Evolutionary conservation across 2,888 invertebrate species (phyloP).

Genomic region (Lapara coniferarum): DNA sequence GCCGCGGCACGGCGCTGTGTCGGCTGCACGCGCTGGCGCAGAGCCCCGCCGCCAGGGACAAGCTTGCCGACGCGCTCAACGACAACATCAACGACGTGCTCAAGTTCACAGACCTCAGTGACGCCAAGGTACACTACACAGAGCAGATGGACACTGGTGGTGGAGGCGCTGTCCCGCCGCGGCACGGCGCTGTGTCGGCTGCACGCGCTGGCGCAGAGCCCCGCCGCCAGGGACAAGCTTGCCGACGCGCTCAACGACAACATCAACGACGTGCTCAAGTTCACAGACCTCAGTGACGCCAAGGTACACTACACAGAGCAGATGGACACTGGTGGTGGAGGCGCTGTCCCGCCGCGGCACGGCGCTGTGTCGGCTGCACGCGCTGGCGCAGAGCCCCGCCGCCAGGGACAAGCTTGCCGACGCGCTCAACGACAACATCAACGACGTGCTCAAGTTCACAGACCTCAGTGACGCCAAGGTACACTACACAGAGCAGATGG

Average conservation of each 20-base stretch:
- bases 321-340: slow-evolving; percentile 92
- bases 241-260: slow-evolving; percentile 73
- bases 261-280: slow-evolving; percentile 88
- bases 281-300: slow-evolving; percentile 85
- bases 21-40: slow-evolving; percentile 79
- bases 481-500: too few species aligned
- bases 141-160: too few species aligned
- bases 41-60: slow-evolving; percentile 76
- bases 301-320: too few species aligned
- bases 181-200: slow-evolving; percentile 89
- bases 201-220: slow-evolving; percentile 62
- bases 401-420: slow-evolving; percentile 81
- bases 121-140: slow-evolving; percentile 59
- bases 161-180: slow-evolving; percentile 91
- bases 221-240: slow-evolving; percentile 82
- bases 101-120: slow-evolving; percentile 89
- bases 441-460: slow-evolving; percentile 90
- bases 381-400: slow-evolving; percentile 70
- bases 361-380: slow-evolving; percentile 86
- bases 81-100: slow-evolving; percentile 84
- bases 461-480: slow-evolving; percentile 83
- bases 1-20: slow-evolving; percentile 89
- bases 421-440: slow-evolving; percentile 64
- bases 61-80: slow-evolving; percentile 80
- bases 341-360: slow-evolving; percentile 90